Evolutionary conservation across 1,140 invertebrate species (phyloP), one percentile per base, ranked within the genome.

Genomic region (Aphaenogaster ashmeadi): DNA sequence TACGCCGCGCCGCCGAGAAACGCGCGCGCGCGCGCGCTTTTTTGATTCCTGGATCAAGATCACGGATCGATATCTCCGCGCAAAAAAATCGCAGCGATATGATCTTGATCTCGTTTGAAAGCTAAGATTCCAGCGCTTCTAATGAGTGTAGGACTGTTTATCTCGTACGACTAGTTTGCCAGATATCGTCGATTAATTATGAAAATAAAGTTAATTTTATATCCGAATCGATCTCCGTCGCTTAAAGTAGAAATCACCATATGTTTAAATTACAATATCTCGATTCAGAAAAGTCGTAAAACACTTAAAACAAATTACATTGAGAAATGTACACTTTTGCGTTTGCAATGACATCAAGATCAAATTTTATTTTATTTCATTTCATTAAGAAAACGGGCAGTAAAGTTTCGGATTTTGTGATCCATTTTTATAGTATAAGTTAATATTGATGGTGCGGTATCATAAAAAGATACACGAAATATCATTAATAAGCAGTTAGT

Each of bases 401-500:
- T 15, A 11, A 60, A 13, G 50, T 62, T 62, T 7, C 15, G 9
- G 2, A 64, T 38, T 64, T 64, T 64, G 3, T 36, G 0, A 7
- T 0, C 4, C 0, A 1, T 4, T 62, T 33, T 33, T 15, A 62
- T 38, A 27, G 27, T 27, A 27, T 11, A 50, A 21, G 21, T 56
- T 21, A 21, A 54, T 1, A 18, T 52, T 18, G 1, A 52, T n/a
- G 15, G 5, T 52, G 7, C 13, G n/a, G 0, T 36, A 36, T 36
- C 33, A 18, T 15, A 2, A 64, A 36, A 64, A 36, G 15, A 33
- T 62, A 62, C 13, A 62, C 9, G 9, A 66, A 66, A 66, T 66
- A 66, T 67, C 3, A 41, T 66, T 62, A 36, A 67, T 21, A 67
- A 67, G 9, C 18, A 67, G 18, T 67, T 66, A 66, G 1, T 66